Percentiles rank a stretch among this genome's conserved stretches.
Evolutionary conservation across 2,113 vertebrate species (phyloP).

Genomic region (Protomyctophum bolini): DNA sequence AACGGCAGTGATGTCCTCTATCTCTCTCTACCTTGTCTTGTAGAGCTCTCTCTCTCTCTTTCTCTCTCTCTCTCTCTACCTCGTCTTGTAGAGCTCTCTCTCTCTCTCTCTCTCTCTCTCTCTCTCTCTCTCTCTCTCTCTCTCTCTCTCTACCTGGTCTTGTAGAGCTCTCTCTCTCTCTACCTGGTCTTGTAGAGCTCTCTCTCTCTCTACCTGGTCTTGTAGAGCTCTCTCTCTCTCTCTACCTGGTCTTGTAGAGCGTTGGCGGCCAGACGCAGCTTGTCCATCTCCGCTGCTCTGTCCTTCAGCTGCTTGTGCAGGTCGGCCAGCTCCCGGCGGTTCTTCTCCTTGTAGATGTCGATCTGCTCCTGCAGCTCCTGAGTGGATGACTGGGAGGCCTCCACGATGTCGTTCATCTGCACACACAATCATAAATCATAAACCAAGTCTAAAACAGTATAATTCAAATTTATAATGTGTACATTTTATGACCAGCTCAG

Average conservation of each 20-base stretch:
- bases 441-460: no score
- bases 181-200: background rate
- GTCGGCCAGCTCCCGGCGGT: constrained; percentile 84
- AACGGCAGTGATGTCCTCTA: no score
- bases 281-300: constrained; percentile 86
- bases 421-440: no score
- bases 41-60: no score
- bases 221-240: background rate
- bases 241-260: constrained; percentile 90
- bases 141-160: background rate
- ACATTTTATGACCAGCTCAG: no score
- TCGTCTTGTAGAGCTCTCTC: constrained; percentile 1
- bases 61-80: no score
- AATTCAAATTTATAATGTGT: no score
- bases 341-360: constrained; percentile 92
- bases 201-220: background rate
- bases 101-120: background rate
- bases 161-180: background rate
- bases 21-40: no score
- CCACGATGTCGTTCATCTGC: constrained; percentile 91
- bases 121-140: background rate
- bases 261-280: constrained; percentile 72
- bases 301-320: constrained; percentile 89
- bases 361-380: constrained; percentile 92
- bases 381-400: constrained; percentile 85